Evolutionary conservation across 2,113 vertebrate species (phyloP).

Genomic region (Nothobranchius kuhntae): DNA sequence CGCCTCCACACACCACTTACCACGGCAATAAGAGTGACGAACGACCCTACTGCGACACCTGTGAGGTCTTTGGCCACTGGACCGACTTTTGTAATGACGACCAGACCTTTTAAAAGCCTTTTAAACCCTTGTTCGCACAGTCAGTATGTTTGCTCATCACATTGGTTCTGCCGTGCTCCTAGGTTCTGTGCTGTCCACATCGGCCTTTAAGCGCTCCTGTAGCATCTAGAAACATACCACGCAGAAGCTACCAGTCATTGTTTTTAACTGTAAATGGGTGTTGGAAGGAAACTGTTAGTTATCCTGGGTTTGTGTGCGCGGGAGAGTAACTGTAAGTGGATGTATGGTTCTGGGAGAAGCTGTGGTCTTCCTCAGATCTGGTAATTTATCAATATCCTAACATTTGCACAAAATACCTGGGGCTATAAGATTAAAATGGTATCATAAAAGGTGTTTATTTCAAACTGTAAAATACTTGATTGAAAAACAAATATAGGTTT

Average conservation of each 20-base stretch:
- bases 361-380: slow-evolving; percentile 24
- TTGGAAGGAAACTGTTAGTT: slow-evolving; percentile 9
- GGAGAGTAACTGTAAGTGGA: slow-evolving; percentile 25
- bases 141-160: slow-evolving; percentile 68
- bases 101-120: slow-evolving; percentile 88
- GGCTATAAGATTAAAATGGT: slow-evolving; percentile 49
- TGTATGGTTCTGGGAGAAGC: slow-evolving; percentile 27
- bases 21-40: slow-evolving; percentile 90
- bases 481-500: slow-evolving; percentile 48
- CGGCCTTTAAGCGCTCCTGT: slow-evolving; percentile 55
- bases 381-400: slow-evolving; percentile 62
- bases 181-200: slow-evolving; percentile 37
- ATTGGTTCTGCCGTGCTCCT: slow-evolving; percentile 31
- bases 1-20: slow-evolving; percentile 89
- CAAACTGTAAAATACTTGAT: slow-evolving; percentile 64
- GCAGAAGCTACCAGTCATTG: slow-evolving; percentile 4
- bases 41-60: slow-evolving; percentile 94
- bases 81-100: slow-evolving; percentile 92
- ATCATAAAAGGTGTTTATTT: slow-evolving; percentile 55
- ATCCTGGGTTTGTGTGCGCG: slow-evolving; percentile 33
- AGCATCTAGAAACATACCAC: slow-evolving; percentile 17
- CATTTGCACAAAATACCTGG: slow-evolving; percentile 65
- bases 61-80: slow-evolving; percentile 96
- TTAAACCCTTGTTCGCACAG: slow-evolving; percentile 53
- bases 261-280: slow-evolving; percentile 36